Evolutionary conservation across 2,113 vertebrate genomes (phyloP).

Genomic region (Myotis davidii): DNA sequence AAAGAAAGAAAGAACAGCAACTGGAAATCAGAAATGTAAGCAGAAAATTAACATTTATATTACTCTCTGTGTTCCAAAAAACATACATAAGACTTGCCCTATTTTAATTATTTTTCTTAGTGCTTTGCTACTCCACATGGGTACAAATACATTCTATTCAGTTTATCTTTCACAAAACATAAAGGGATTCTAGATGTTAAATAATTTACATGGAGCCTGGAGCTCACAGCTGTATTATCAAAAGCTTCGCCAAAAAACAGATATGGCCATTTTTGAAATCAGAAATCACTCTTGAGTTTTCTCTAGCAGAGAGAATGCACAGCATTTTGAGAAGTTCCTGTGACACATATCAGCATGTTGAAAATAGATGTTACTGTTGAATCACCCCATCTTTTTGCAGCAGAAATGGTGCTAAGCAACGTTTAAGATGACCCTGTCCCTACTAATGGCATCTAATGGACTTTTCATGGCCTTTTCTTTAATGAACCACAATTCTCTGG

Average conservation of each 20-base stretch:
- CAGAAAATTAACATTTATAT: slow-evolving; percentile 62
- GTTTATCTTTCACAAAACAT: slow-evolving; percentile 56
- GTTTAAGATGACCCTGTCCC: not conserved
- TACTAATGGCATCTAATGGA: not conserved
- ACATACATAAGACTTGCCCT: not conserved
- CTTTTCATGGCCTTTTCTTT: not conserved
- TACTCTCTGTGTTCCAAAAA: slow-evolving; percentile 32
- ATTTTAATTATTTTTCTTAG: slow-evolving; percentile 60
- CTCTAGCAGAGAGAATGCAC: not conserved
- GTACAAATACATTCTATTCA: slow-evolving; percentile 42
- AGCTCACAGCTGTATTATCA: slow-evolving; percentile 59
- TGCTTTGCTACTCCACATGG: slow-evolving; percentile 17
- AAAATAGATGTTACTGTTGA: not conserved
- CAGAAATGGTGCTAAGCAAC: not conserved
- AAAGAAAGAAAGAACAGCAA: not conserved
- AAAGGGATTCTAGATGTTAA: slow-evolving; percentile 54
- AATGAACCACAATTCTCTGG: not conserved
- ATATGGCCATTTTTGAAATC: slow-evolving; percentile 31
- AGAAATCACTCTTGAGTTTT: not conserved
- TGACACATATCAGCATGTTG: not conserved
- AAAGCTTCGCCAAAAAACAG: slow-evolving; percentile 46
- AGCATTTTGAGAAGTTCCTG: not conserved
- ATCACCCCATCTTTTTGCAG: not conserved
- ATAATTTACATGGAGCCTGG: slow-evolving; percentile 69
- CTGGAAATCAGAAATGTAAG: slow-evolving; percentile 34